A percentile compares a stretch with the other conserved stretches of the same genome.
phyloP scores from a whole-genome alignment of 2,888 invertebrate species.

The Nebria salina region DNA sequence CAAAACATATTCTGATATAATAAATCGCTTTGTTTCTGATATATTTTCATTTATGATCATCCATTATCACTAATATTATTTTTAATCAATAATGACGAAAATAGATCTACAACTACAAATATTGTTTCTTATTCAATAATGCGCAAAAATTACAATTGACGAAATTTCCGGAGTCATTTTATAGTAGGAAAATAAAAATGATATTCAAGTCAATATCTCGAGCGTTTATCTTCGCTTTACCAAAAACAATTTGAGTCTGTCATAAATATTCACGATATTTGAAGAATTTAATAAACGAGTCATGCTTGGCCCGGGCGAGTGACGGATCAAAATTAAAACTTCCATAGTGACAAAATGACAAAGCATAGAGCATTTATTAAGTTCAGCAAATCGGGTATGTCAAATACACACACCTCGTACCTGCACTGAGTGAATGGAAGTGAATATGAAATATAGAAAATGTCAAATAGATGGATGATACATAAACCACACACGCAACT shows the following conservation, averaged over 20 bases:
- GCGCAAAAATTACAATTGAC: no score
- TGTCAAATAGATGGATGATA: not conserved
- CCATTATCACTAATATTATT: no score
- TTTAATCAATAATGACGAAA: no score
- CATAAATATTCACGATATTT: not conserved
- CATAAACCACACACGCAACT: not conserved
- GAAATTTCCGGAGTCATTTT: no score
- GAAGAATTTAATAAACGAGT: not conserved
- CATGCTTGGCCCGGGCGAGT: not conserved
- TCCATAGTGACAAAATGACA: not conserved
- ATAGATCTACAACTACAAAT: no score
- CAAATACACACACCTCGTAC: not conserved
- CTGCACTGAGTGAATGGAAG: not conserved
- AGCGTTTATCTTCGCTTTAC: not conserved
- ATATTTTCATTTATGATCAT: no score
- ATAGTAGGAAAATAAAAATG: not conserved
- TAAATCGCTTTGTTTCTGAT: no score
- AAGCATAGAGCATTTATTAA: conserved; percentile 1
- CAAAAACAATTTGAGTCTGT: not conserved
- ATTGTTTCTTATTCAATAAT: no score
- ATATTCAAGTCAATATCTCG: not conserved
- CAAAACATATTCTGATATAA: no score
- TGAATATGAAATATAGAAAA: not conserved
- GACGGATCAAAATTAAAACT: not conserved
- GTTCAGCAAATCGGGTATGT: not conserved